A percentile compares a stretch with the other conserved stretches of the same genome.
phyloP scores from a whole-genome alignment of 2,888 invertebrate species.

The Heliconius erato region DNA sequence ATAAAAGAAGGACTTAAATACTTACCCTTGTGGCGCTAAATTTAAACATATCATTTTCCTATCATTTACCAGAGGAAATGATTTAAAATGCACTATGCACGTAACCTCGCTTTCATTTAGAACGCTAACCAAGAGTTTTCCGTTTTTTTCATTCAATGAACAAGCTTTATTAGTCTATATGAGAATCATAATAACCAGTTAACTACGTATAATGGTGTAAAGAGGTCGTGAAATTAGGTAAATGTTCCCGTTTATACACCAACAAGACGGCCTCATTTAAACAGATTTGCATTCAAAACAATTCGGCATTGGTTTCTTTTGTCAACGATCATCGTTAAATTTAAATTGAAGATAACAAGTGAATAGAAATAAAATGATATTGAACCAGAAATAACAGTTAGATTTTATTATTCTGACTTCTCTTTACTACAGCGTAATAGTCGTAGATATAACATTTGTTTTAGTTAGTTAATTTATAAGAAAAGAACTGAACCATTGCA shows the following conservation, averaged over 20 bases:
- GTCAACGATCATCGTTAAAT: neutral
- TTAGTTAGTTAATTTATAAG: too few species aligned
- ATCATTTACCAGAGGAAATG: neutral
- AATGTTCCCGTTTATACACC: neutral
- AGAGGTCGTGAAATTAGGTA: neutral
- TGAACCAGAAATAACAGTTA: neutral
- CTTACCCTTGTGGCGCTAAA: too few species aligned
- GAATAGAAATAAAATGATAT: neutral
- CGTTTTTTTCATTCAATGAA: conserved; percentile 18
- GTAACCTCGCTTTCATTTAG: conserved; percentile 2
- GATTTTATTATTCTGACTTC: conserved; percentile 1
- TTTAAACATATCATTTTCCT: neutral
- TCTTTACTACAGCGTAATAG: neutral
- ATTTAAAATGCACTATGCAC: conserved; percentile 1
- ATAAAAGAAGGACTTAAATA: too few species aligned
- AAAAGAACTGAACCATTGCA: too few species aligned
- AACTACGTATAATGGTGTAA: neutral
- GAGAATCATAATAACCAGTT: conserved; percentile 10
- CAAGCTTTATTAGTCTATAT: neutral
- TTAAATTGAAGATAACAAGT: conserved; percentile 7
- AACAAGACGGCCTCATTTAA: neutral
- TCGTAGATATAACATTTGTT: too few species aligned
- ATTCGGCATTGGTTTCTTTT: neutral
- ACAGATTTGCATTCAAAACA: conserved; percentile 6
- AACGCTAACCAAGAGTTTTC: neutral